Percentiles rank a stretch among this genome's conserved stretches.
These are phyloP conservation scores for Drosophila obscura DNA, from an alignment of 1,140 invertebrate genomes.

Conservation along the genomic window DNA sequence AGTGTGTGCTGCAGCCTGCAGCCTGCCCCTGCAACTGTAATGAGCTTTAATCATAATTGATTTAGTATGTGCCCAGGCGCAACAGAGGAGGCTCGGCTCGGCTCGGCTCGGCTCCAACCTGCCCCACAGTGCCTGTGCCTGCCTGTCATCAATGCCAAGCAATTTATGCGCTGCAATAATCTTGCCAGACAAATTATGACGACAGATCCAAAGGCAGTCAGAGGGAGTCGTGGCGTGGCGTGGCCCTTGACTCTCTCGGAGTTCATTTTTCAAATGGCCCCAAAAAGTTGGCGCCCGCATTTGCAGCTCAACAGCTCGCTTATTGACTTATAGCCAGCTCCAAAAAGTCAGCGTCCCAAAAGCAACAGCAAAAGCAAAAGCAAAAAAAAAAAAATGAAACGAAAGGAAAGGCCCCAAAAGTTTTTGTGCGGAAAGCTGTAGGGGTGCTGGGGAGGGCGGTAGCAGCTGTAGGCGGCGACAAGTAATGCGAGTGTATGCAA, in stretches of 20 bases:
- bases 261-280: constrained; percentile 67
- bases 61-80: constrained; percentile 55
- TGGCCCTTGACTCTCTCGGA: constrained; percentile 25
- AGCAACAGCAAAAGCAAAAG: constrained; percentile 1
- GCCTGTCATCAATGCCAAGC: constrained; percentile 63
- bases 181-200: constrained; percentile 73
- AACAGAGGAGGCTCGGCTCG: not conserved
- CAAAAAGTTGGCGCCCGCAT: constrained; percentile 48
- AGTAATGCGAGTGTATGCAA: constrained; percentile 62
- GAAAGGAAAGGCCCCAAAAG: constrained; percentile 36
- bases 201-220: constrained; percentile 6
- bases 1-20: constrained; percentile 7
- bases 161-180: constrained; percentile 77
- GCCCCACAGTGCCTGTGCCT: not conserved
- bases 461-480: constrained; percentile 17
- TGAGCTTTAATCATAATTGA: constrained; percentile 83
- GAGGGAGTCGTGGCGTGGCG: too few relatives aligned
- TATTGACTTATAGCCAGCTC: constrained; percentile 72
- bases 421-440: constrained; percentile 15
- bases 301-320: constrained; percentile 74
- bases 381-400: not conserved
- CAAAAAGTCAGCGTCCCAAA: constrained; percentile 37
- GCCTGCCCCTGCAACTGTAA: constrained; percentile 56
- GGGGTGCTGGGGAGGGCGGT: too few relatives aligned
- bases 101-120: too few relatives aligned